phyloP scores from a whole-genome alignment of 2,113 vertebrate genomes.

The Aepyceros melampus region DNA sequence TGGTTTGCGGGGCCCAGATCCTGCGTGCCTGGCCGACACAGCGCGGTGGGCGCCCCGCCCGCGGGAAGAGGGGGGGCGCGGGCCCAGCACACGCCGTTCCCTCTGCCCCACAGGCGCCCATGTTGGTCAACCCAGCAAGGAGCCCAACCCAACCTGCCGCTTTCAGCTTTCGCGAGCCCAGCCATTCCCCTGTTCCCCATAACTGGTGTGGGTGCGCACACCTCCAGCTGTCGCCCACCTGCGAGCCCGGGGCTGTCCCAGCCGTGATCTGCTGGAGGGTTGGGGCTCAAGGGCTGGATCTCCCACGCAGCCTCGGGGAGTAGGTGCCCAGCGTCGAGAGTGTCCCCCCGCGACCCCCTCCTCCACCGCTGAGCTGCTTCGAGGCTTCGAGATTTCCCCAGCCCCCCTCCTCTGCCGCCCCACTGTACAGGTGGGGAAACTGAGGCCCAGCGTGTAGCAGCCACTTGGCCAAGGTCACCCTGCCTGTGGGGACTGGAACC shows the following conservation, averaged over 20 bases:
- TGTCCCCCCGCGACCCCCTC: background rate
- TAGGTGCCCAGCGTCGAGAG: background rate
- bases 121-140: background rate
- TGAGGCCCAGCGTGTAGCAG: constrained; percentile 14
- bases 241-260: background rate
- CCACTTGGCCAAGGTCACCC: constrained; percentile 50
- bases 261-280: background rate
- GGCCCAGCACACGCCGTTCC: background rate
- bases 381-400: background rate
- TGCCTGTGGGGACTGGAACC: background rate
- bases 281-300: background rate
- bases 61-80: background rate
- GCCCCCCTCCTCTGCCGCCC: background rate
- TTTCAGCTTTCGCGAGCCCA: background rate
- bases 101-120: constrained; percentile 14
- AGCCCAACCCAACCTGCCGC: background rate
- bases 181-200: background rate
- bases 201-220: background rate
- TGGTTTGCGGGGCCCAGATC: background rate
- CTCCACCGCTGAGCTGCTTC: background rate
- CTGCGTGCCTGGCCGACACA: background rate
- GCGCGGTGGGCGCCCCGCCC: background rate
- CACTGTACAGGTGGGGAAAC: constrained; percentile 37
- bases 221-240: background rate
- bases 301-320: background rate